Evolutionary conservation across 2,888 invertebrate species (phyloP).

Genomic region (Ferrisia virgata): DNA sequence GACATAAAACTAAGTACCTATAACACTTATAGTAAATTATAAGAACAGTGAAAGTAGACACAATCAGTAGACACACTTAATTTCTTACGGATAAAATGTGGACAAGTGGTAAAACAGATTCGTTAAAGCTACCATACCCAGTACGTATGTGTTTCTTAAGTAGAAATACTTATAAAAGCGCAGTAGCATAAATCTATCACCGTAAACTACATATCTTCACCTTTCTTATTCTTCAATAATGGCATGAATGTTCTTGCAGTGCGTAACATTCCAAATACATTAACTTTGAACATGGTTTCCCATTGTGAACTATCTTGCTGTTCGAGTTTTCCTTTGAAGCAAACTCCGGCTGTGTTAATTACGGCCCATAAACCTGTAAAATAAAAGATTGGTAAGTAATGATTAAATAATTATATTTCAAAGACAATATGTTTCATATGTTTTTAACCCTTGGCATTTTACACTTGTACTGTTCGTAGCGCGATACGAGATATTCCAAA

Average conservation of each 20-base stretch:
- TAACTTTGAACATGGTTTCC: constrained; percentile 67
- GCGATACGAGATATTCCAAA: background rate
- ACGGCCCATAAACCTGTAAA: constrained; percentile 74
- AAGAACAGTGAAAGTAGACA: background rate
- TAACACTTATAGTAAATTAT: background rate
- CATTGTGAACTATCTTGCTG: constrained; percentile 67
- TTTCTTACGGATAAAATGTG: background rate
- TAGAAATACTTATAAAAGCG: background rate
- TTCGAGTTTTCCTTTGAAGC: constrained; percentile 67
- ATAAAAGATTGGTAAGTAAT: constrained; percentile 43
- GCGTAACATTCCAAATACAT: constrained; percentile 69
- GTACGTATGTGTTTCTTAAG: too few species aligned
- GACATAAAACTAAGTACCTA: constrained; percentile 48
- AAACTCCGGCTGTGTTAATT: constrained; percentile 76
- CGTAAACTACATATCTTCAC: constrained; percentile 50
- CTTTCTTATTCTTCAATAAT: constrained; percentile 60
- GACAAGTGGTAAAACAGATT: background rate
- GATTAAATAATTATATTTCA: background rate
- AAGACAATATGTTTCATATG: background rate
- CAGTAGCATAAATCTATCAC: background rate
- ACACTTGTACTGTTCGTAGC: constrained; percentile 2
- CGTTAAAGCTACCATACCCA: background rate
- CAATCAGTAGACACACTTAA: background rate
- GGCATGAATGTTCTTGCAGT: constrained; percentile 74
- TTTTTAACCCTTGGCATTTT: too few species aligned